These are phyloP conservation scores for Chlamydotis undulata DNA, from an alignment of 2,113 vertebrate genomes.

Conservation along the genomic window DNA sequence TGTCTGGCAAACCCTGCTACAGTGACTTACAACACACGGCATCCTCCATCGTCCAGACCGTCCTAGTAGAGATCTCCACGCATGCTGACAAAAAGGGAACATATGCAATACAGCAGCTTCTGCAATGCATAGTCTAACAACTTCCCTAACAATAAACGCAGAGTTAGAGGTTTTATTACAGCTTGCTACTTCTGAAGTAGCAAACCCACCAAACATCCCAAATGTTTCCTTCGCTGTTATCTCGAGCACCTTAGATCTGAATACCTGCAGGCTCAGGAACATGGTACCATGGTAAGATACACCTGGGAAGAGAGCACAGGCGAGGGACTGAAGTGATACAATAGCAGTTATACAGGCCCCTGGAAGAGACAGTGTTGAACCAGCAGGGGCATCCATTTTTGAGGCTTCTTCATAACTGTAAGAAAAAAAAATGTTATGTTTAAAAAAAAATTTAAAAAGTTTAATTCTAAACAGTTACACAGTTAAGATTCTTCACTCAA, in stretches of 20 bases:
- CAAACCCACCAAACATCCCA: background rate
- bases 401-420: background rate
- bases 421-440: background rate
- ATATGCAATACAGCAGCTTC: background rate
- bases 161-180: background rate
- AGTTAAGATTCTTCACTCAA: background rate
- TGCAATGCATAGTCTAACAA: background rate
- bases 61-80: background rate
- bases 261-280: background rate
- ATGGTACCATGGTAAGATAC: rapidly evolving
- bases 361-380: background rate
- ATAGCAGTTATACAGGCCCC: background rate
- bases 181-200: background rate
- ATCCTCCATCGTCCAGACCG: background rate
- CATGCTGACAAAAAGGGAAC: background rate
- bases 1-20: background rate
- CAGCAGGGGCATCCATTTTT: background rate
- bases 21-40: background rate
- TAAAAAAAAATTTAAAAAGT: background rate
- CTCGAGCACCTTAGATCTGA: background rate
- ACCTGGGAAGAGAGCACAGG: background rate
- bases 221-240: background rate
- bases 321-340: background rate
- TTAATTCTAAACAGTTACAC: background rate
- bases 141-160: background rate